phyloP scores from a whole-genome alignment of 2,797 vertebrate genomes.

The Chelon labrosus region DNA sequence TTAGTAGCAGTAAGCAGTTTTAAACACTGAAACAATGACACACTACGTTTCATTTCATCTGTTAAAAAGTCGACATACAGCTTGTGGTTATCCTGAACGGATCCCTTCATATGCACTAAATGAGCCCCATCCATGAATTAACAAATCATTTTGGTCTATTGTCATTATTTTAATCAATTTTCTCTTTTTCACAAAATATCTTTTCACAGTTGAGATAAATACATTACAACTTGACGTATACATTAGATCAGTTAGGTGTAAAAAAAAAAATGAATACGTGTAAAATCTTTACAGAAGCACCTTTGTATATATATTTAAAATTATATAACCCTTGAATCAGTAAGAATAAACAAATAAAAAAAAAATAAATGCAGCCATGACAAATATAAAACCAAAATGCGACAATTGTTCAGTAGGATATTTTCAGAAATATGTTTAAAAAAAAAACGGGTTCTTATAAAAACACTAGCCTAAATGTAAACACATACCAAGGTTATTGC shows the following conservation, averaged over 20 bases:
- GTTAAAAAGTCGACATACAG: conserved; percentile 68
- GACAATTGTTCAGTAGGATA: conserved; percentile 37
- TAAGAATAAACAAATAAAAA: conserved; percentile 33
- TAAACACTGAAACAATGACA: conserved; percentile 41
- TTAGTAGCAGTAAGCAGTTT: conserved; percentile 80
- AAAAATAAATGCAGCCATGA: conserved; percentile 8
- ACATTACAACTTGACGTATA: conserved; percentile 79
- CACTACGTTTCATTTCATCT: conserved; percentile 53
- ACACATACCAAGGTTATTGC: conserved; percentile 52
- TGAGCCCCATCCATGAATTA: conserved; percentile 36
- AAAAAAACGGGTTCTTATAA: conserved; percentile 41
- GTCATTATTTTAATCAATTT: conserved; percentile 78
- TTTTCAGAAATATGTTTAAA: conserved; percentile 24
- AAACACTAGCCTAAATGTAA: conserved; percentile 57
- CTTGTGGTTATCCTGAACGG: conserved; percentile 69
- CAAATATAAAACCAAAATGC: conserved; percentile 27
- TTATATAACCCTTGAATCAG: conserved; percentile 32
- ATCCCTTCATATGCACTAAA: neutral
- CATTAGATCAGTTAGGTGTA: conserved; percentile 57
- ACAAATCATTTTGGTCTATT: conserved; percentile 52
- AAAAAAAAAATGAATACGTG: conserved; percentile 21
- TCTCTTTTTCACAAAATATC: conserved; percentile 68
- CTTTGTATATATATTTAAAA: conserved; percentile 44
- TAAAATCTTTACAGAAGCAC: conserved; percentile 61
- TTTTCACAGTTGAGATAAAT: conserved; percentile 85